These are phyloP conservation scores for Stictocephala bisonia DNA, from an alignment of 2,888 invertebrate species.

Conservation along the genomic window DNA sequence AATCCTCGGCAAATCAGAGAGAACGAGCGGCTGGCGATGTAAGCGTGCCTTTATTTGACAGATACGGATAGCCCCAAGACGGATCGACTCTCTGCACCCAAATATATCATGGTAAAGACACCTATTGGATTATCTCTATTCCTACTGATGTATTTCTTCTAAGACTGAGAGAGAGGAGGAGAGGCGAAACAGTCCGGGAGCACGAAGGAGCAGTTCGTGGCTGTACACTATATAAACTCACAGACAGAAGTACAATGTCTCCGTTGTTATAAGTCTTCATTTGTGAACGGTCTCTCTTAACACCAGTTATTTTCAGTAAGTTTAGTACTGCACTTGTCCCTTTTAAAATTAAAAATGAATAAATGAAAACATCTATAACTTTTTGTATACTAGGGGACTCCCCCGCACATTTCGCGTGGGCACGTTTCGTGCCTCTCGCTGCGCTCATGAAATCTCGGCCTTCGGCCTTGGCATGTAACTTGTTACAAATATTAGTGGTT, in stretches of 20 bases:
- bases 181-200: background rate
- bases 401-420: too few species aligned
- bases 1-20: background rate
- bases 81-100: slow-evolving; percentile 25
- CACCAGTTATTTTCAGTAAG: too few species aligned
- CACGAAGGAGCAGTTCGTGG: slow-evolving; percentile 26
- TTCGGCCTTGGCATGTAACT: too few species aligned
- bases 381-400: too few species aligned
- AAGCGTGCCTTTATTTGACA: slow-evolving; percentile 39
- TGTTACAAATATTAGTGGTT: too few species aligned
- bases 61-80: slow-evolving; percentile 34
- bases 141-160: slow-evolving; percentile 45
- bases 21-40: slow-evolving; percentile 21
- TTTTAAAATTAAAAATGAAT: too few species aligned
- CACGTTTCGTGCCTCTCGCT: too few species aligned
- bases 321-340: too few species aligned
- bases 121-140: slow-evolving; percentile 44
- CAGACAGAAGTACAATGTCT: background rate
- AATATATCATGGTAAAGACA: slow-evolving; percentile 44
- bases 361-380: too few species aligned
- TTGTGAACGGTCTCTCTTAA: too few species aligned
- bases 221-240: background rate
- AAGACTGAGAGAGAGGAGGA: slow-evolving; percentile 31
- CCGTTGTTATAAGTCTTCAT: slow-evolving; percentile 10
- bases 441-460: too few species aligned